Evolutionary conservation across 2,113 vertebrate genomes (phyloP).

Genomic region (Ceyx margarethae): DNA sequence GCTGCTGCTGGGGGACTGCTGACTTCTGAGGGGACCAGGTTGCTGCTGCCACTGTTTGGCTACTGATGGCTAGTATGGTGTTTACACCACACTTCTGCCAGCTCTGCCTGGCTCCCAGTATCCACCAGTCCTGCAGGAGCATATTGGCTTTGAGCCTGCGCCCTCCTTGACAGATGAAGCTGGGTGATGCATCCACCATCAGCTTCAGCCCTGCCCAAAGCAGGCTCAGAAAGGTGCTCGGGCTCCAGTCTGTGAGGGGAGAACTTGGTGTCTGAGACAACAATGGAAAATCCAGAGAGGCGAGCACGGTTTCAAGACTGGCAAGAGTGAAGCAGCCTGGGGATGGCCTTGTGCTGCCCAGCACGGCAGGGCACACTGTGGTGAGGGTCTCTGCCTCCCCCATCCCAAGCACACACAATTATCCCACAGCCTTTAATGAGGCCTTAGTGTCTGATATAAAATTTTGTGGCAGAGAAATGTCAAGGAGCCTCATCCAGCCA

Average conservation of each 20-base stretch:
- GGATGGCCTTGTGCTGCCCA: neutral
- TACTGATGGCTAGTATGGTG: neutral
- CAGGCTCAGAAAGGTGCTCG: fast-evolving
- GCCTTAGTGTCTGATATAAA: fast-evolving
- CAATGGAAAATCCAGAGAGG: fast-evolving
- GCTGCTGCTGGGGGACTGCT: no score
- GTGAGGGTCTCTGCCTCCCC: fast-evolving
- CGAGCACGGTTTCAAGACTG: fast-evolving
- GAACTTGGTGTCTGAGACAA: fast-evolving
- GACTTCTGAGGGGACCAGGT: fast-evolving
- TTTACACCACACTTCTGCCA: fast-evolving
- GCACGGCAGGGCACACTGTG: fast-evolving
- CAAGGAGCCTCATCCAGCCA: neutral
- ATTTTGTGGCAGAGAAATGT: neutral
- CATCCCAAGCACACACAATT: fast-evolving
- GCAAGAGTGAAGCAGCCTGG: neutral
- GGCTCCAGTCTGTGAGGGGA: fast-evolving
- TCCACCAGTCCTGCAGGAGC: no score
- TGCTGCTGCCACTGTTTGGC: no score
- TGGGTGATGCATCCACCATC: fast-evolving
- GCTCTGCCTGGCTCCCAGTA: neutral
- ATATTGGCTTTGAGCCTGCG: neutral
- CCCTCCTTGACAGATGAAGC: fast-evolving
- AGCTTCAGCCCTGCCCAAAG: fast-evolving
- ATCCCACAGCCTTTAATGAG: fast-evolving